Evolutionary conservation across 2,113 vertebrate species (phyloP).

Genomic region (Lepus timidus): DNA sequence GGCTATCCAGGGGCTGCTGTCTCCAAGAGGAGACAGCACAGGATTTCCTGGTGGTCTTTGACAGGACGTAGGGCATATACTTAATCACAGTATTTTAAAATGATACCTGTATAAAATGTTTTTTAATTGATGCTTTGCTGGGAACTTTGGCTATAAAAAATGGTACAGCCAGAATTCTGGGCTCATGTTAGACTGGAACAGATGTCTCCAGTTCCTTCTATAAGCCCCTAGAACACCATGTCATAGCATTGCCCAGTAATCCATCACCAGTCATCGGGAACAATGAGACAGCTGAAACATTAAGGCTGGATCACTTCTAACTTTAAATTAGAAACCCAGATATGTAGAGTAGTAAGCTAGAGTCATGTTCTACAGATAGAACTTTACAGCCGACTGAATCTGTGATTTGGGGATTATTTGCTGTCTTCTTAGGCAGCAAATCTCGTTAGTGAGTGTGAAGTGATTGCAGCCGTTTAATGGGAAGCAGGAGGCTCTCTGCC

Average conservation of each 20-base stretch:
- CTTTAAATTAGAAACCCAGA: not conserved
- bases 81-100: not conserved
- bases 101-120: not conserved
- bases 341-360: not conserved
- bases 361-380: not conserved
- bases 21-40: not conserved
- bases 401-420: too few relatives aligned
- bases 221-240: too few relatives aligned
- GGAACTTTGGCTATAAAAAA: not conserved
- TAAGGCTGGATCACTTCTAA: not conserved
- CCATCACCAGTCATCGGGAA: fast-evolving
- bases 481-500: not conserved
- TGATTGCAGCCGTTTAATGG: fast-evolving
- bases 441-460: not conserved
- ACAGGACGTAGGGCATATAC: not conserved
- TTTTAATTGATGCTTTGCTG: not conserved
- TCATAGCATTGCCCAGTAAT: fast-evolving
- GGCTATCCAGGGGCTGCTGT: not conserved
- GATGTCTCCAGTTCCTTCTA: fast-evolving
- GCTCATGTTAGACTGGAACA: not conserved
- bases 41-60: not conserved
- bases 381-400: not conserved
- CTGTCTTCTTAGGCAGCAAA: not conserved
- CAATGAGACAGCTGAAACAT: fast-evolving
- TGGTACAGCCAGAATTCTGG: not conserved